Evolutionary conservation across 2,888 invertebrate species (phyloP).

Genomic region (Polylopha cassiicola): DNA sequence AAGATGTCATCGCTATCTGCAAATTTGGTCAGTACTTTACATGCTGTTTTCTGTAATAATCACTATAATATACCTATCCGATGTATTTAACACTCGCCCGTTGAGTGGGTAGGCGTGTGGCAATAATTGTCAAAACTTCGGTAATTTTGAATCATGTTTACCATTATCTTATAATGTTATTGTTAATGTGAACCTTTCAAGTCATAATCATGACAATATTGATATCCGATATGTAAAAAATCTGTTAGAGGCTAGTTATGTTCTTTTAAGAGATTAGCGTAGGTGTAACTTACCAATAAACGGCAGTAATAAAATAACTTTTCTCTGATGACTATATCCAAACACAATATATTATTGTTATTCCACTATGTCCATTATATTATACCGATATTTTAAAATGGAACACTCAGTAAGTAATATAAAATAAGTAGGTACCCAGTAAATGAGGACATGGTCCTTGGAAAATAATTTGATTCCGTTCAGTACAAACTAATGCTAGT

Average conservation of each 20-base stretch:
- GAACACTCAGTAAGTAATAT: slow-evolving; percentile 1
- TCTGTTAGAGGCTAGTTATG: slow-evolving; percentile 15
- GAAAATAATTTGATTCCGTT: slow-evolving; percentile 11
- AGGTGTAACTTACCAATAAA: slow-evolving; percentile 31
- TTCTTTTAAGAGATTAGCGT: slow-evolving; percentile 38
- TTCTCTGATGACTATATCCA: slow-evolving; percentile 43
- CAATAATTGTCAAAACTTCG: too few species aligned
- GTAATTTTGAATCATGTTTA: slow-evolving; percentile 7
- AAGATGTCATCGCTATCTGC: too few species aligned
- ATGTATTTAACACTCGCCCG: too few species aligned
- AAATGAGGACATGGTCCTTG: too few species aligned
- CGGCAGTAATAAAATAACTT: slow-evolving; percentile 46
- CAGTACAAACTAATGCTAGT: neutral
- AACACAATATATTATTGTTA: slow-evolving; percentile 13
- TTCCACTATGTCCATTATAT: too few species aligned
- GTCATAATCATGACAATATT: slow-evolving; percentile 17
- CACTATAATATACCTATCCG: too few species aligned
- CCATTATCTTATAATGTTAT: slow-evolving; percentile 10
- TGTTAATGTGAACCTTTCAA: slow-evolving; percentile 14
- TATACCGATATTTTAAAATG: slow-evolving; percentile 1
- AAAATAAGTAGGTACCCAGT: neutral
- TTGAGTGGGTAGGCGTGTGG: too few species aligned
- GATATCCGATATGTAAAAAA: slow-evolving; percentile 16
- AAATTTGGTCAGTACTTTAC: too few species aligned
- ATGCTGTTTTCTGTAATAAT: too few species aligned